These are phyloP conservation scores for Galeopsomyia nigrocyanea DNA, from an alignment of 2,888 invertebrate genomes.

Conservation along the genomic window DNA sequence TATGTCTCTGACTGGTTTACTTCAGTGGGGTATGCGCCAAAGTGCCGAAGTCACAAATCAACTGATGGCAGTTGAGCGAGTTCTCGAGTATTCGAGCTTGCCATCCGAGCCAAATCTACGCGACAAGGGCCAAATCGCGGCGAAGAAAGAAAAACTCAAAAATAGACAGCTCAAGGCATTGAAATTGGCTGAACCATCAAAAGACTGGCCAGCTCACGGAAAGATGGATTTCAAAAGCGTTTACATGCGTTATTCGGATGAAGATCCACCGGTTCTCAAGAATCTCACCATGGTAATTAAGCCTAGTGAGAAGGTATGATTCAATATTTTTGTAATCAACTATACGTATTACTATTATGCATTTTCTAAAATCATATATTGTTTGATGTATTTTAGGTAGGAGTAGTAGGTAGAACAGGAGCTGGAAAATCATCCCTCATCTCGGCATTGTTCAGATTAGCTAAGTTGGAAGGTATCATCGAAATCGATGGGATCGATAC, in stretches of 20 bases:
- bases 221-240: constrained; percentile 61
- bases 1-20: too few relatives aligned
- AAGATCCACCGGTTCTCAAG: constrained; percentile 69
- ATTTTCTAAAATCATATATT: constrained; percentile 63
- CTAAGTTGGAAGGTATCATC: too few relatives aligned
- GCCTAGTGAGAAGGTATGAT: constrained; percentile 63
- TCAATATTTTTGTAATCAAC: too few relatives aligned
- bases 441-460: too few relatives aligned
- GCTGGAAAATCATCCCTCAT: too few relatives aligned
- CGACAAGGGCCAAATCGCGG: constrained; percentile 39
- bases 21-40: too few relatives aligned
- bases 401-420: too few relatives aligned
- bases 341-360: background rate
- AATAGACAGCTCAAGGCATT: constrained; percentile 41
- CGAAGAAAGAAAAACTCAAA: constrained; percentile 20
- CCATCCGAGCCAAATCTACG: constrained; percentile 69
- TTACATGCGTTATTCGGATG: constrained; percentile 68
- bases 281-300: constrained; percentile 62
- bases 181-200: constrained; percentile 59
- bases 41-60: constrained; percentile 82
- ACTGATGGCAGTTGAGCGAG: constrained; percentile 85
- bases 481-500: too few relatives aligned
- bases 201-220: constrained; percentile 59
- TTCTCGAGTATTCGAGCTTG: constrained; percentile 84
- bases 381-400: too few relatives aligned